Evolutionary conservation across 2,888 invertebrate genomes (phyloP), one percentile per base, ranked within the genome.

Genomic region (Patella ulyssiponensis): DNA sequence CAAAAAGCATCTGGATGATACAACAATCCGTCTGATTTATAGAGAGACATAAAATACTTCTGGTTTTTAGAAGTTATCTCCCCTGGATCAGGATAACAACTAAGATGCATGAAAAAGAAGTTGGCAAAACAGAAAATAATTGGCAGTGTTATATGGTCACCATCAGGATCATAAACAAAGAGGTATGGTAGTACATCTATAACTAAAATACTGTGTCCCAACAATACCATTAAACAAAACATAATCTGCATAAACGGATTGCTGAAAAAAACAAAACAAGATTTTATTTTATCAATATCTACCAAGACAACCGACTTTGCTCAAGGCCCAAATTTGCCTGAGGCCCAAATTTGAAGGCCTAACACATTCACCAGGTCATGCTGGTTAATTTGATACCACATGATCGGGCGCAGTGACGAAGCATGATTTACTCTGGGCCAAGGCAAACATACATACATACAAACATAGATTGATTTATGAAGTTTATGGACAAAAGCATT

Each of bases 31-130:
- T 90, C 90, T 76, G 83, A 85, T 53, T 81, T 75, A 81, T 90
- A 90, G 3, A 85, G 77, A 12, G 81, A 73, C 54, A 70, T 74
- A 73, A 86, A 86, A 7, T 76, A 77, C n/a, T 82, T 77, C 54
- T 82, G 79, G 71, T 86, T 90, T 15, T 77, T 76, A 7, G 74
- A 69, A 56, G 83, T 87, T 70, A 90, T 86, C 69, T 84, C 85
- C 12, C 91, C 91, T 71, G 91, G 88, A 75, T 90, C 86, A 73
- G 86, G 82, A 44, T 80, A 83, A 79, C 88, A 89, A 76, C 88
- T 88, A 72, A 86, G 81, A 76, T 88, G 84, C 77, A 88, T 90
- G 77, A 84, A 83, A 71, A 82, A 79, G 17, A 86, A 81, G 79
- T 88, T 89, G 71, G 83, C 69, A 71, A 88, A 85, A 11, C 86